Percentiles rank a stretch among this genome's conserved stretches.
These are phyloP conservation scores for Amblyornis subalaris DNA, from an alignment of 2,113 vertebrate species.

Conservation along the genomic window DNA sequence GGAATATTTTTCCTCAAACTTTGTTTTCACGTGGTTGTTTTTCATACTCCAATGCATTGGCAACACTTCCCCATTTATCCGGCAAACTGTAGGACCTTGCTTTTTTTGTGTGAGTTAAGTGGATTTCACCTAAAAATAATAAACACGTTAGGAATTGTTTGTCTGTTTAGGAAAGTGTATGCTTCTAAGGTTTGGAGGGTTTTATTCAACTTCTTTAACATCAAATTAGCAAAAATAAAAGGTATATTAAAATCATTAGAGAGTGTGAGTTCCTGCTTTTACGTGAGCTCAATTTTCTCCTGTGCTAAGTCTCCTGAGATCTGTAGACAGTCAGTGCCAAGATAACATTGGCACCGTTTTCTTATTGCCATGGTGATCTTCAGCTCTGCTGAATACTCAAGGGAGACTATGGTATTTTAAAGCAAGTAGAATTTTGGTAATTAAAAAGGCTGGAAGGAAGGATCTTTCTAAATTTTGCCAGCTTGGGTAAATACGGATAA, in stretches of 20 bases:
- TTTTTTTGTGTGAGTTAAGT: not conserved
- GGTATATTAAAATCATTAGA: conserved; percentile 29
- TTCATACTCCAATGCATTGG: not conserved
- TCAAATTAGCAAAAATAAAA: conserved; percentile 66
- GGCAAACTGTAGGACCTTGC: not conserved
- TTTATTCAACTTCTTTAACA: conserved; percentile 51
- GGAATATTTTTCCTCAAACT: not conserved
- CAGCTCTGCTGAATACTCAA: conserved; percentile 72
- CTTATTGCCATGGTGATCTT: conserved; percentile 79
- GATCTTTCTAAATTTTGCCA: conserved; percentile 63
- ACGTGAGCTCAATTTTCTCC: conserved; percentile 64
- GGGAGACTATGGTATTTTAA: conserved; percentile 72
- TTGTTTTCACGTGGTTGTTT: not conserved
- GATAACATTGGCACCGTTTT: conserved; percentile 72
- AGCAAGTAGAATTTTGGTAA: conserved; percentile 75
- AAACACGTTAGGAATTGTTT: conserved; percentile 14
- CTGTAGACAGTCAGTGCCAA: conserved; percentile 60
- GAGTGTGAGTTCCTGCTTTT: conserved; percentile 40
- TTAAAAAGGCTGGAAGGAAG: conserved; percentile 74
- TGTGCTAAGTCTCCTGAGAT: conserved; percentile 66
- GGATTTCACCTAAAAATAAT: not conserved
- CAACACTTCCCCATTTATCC: not conserved
- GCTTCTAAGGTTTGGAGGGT: not conserved
- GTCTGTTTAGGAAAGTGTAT: conserved; percentile 33
- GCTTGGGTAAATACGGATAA: conserved; percentile 63